Evolutionary conservation across 2,888 invertebrate species (phyloP), one percentile per base, ranked within the genome.

Genomic region (Volucella zonaria): DNA sequence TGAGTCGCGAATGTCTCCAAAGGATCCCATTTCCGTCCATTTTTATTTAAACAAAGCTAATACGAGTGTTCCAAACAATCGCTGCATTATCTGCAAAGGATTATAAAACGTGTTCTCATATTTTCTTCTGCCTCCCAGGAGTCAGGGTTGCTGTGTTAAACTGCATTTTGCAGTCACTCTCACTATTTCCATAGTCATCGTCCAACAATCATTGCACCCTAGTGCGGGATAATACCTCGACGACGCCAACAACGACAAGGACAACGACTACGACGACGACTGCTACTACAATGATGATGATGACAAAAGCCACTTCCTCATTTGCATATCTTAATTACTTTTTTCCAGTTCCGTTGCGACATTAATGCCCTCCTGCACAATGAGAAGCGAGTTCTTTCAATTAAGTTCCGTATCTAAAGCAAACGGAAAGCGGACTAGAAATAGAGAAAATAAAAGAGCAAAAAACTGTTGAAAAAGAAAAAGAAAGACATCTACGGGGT

Each of bases 241-340:
- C 51, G 64, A 54, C 47, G 52, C 31, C 54, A 12, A 40, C 49
- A 10, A n/a, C 6, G 8, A 14, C 49, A 9, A 49, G 8, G 49
- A n/a, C 14, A 9, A 52, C 15, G 42, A 76, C 61, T 45, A 23
- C 54, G 31, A 2, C 54, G 23, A 9, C 54, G 52, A 6, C 15
- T 38, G 15, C 42, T 42, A 23, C 8, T 12, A 43, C 31, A 51
- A 75, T 42, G 54, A 58, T 54, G 75, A 79, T 70, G 79, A 83
- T 85, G 81, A 85, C 85, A 85, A 85, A 76, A 85, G 85, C 76
- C 81, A 77, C 67, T 85, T 81, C 73, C 85, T 81, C 85, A 85
- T 85, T 85, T 85, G 80, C 85, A 85, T 85, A 85, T 85, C 85
- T 85, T 85, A 85, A 85, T 85, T 85, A 85, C 85, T 81, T 85